These are phyloP conservation scores for Coregonus ussuriensis DNA, from an alignment of 2,797 vertebrate species.

Conservation along the genomic window DNA sequence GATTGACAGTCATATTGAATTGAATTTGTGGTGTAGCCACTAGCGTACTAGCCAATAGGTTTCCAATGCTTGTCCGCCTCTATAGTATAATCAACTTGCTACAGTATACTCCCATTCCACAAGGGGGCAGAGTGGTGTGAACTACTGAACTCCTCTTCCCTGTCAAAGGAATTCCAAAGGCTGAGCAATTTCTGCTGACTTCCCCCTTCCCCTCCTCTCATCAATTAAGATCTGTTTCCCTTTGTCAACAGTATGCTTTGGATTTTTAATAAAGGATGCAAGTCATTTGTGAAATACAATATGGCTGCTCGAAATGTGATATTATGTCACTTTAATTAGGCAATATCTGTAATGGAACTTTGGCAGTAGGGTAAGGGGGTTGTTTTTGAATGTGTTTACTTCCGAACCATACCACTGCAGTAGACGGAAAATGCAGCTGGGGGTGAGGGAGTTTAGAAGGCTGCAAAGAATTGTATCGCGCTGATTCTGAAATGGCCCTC, in stretches of 20 bases:
- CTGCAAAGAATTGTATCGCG: conserved; percentile 56
- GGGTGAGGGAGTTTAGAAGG: conserved; percentile 57
- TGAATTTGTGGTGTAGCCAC: not conserved
- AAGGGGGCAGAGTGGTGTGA: conserved; percentile 66
- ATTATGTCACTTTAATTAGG: conserved; percentile 59
- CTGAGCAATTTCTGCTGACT: conserved; percentile 40
- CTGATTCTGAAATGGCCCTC: conserved; percentile 30
- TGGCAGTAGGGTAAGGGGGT: conserved; percentile 36
- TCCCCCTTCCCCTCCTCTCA: conserved; percentile 4
- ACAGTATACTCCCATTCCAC: conserved; percentile 48
- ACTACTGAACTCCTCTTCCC: conserved; percentile 41
- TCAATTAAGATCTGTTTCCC: conserved; percentile 28
- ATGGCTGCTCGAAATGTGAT: conserved; percentile 50
- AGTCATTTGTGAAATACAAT: conserved; percentile 58
- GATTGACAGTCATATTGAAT: not conserved
- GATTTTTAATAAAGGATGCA: conserved; percentile 48
- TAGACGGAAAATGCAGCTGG: conserved; percentile 54
- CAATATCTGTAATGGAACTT: conserved; percentile 50
- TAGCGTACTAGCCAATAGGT: too few species aligned
- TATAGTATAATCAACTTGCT: not conserved
- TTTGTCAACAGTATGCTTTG: conserved; percentile 40
- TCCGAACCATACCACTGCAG: conserved; percentile 54
- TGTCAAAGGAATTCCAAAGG: conserved; percentile 15
- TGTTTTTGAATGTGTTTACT: conserved; percentile 66
- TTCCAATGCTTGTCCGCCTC: not conserved